These are phyloP conservation scores for Protobothrops flavoviridis DNA, from an alignment of 2,113 vertebrate genomes.

Conservation along the genomic window DNA sequence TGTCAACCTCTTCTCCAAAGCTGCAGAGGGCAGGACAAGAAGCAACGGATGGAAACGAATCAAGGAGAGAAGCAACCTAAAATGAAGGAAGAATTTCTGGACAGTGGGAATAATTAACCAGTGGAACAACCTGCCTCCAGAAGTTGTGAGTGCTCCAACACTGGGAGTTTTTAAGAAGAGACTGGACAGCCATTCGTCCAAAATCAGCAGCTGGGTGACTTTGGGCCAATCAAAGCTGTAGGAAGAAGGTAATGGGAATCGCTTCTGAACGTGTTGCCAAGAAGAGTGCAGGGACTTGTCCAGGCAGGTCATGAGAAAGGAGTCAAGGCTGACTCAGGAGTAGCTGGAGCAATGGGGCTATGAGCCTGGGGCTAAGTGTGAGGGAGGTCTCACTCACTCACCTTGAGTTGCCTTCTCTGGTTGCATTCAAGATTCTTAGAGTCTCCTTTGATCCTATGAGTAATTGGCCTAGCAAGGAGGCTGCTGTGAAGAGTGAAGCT, in stretches of 20 bases:
- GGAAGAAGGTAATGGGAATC: background rate
- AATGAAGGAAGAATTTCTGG: no score
- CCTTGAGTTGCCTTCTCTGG: background rate
- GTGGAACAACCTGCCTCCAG: background rate
- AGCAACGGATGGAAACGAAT: background rate
- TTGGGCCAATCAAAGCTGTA: background rate
- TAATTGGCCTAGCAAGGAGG: conserved; percentile 1
- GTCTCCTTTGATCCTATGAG: background rate
- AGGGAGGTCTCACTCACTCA: background rate
- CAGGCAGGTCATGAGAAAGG: background rate
- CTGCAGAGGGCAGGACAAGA: background rate
- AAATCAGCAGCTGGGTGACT: background rate
- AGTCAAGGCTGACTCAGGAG: background rate
- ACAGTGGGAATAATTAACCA: no score
- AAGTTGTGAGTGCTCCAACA: background rate
- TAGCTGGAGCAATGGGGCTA: background rate
- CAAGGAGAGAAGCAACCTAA: background rate
- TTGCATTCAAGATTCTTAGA: background rate
- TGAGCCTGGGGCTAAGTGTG: background rate
- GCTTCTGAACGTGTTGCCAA: background rate
- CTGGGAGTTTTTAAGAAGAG: background rate
- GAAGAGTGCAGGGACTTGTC: background rate
- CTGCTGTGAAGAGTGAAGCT: fast-evolving
- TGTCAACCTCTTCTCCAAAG: background rate
- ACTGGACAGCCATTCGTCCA: background rate